These are phyloP conservation scores for Axis porcinus DNA, from an alignment of 2,113 vertebrate genomes.

Conservation along the genomic window DNA sequence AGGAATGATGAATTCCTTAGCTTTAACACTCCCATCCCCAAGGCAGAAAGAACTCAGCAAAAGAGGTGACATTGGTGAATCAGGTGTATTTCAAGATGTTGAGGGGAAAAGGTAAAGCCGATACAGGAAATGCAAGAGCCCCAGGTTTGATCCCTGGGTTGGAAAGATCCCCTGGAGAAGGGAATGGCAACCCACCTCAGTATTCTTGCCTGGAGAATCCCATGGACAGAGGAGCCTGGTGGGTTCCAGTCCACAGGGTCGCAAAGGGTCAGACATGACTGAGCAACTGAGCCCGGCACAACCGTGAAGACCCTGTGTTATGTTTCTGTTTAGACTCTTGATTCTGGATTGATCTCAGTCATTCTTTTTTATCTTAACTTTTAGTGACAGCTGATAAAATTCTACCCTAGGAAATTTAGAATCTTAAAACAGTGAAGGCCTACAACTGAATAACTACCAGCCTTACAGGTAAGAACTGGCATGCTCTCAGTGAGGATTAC, in stretches of 20 bases:
- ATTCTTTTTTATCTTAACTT: not conserved
- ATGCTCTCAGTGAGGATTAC: no score
- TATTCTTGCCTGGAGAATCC: not conserved
- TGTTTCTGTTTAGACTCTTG: not conserved
- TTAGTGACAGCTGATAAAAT: not conserved
- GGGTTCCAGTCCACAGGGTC: not conserved
- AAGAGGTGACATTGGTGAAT: not conserved
- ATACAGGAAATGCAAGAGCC: not conserved
- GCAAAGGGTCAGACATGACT: not conserved
- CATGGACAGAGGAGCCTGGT: not conserved
- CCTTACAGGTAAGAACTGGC: not conserved
- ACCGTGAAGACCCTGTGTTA: fast-evolving
- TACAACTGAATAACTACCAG: fast-evolving
- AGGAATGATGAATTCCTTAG: not conserved
- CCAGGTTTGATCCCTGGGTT: not conserved
- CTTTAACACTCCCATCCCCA: no score
- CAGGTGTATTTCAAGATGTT: fast-evolving
- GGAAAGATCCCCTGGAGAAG: not conserved
- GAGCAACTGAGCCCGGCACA: not conserved
- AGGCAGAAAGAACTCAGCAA: not conserved
- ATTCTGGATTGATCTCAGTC: not conserved
- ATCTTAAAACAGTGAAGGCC: not conserved
- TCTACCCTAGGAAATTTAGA: not conserved
- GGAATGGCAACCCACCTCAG: not conserved
- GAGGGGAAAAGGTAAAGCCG: not conserved